phyloP scores from a whole-genome alignment of 2,888 invertebrate species.

The Campaea margaritaria region DNA sequence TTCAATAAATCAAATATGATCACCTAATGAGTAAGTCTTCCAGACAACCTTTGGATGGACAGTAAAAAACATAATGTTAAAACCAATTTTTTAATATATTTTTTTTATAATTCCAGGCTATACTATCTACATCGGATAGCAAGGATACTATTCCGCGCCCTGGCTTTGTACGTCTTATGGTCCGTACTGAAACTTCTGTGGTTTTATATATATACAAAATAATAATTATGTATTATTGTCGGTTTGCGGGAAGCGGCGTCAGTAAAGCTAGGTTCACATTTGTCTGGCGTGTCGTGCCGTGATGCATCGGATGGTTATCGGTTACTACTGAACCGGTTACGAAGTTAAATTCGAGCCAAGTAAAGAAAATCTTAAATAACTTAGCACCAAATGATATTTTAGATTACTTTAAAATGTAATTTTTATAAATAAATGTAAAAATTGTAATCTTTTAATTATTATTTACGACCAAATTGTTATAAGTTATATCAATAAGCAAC shows the following conservation, averaged over 20 bases:
- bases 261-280: too few species aligned
- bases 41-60: too few species aligned
- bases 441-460: too few species aligned
- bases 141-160: slow-evolving; percentile 62
- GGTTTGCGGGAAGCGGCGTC: too few species aligned
- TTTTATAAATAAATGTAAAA: neutral
- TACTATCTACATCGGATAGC: slow-evolving; percentile 82
- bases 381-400: slow-evolving; percentile 25
- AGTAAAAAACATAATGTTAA: too few species aligned
- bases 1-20: too few species aligned
- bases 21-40: too few species aligned
- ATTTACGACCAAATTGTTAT: slow-evolving; percentile 19
- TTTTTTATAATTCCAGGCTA: slow-evolving; percentile 76
- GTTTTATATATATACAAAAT: slow-evolving; percentile 34
- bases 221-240: neutral
- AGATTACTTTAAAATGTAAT: slow-evolving; percentile 4
- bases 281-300: too few species aligned
- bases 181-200: slow-evolving; percentile 60
- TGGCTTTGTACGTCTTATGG: slow-evolving; percentile 74
- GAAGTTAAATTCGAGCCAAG: too few species aligned
- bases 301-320: too few species aligned
- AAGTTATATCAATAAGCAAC: neutral
- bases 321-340: too few species aligned
- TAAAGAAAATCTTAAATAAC: neutral
- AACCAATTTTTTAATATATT: neutral